Conservation (phyloP, 1,140 invertebrate species). For the Zaprionus africanus region DNA sequence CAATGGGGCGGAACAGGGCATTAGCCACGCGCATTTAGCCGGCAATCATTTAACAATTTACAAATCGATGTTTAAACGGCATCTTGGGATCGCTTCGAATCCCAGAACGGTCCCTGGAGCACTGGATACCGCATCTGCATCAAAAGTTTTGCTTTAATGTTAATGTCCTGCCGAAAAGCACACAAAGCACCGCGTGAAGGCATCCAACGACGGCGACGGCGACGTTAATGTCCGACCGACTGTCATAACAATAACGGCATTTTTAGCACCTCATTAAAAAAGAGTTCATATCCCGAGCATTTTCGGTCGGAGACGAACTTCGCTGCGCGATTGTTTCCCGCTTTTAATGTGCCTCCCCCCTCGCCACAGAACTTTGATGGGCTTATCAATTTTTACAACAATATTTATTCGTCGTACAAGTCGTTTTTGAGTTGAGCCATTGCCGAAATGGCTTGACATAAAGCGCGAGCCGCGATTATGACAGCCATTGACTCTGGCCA, state of each 20-base stretch:
- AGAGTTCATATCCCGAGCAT: constrained; percentile 72
- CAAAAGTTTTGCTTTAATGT: constrained; percentile 67
- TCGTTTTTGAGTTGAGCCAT: constrained; percentile 49
- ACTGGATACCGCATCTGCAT: constrained; percentile 29
- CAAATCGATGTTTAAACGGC: constrained; percentile 82
- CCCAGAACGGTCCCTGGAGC: not conserved
- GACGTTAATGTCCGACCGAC: constrained; percentile 68
- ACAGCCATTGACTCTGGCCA: constrained; percentile 23
- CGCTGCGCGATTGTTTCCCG: constrained; percentile 22
- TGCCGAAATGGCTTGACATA: constrained; percentile 44
- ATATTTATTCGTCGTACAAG: constrained; percentile 67
- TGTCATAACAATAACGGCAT: constrained; percentile 82
- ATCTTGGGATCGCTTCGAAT: constrained; percentile 37
- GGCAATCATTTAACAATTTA: constrained; percentile 82
- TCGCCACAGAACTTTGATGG: constrained; percentile 38
- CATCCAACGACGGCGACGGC: constrained; percentile 19
- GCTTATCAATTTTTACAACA: constrained; percentile 79
- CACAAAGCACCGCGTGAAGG: constrained; percentile 35
- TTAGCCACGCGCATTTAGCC: constrained; percentile 79
- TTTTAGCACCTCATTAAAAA: constrained; percentile 83
- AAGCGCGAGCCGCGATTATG: constrained; percentile 50
- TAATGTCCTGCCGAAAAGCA: constrained; percentile 52
- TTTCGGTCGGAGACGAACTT: constrained; percentile 38
- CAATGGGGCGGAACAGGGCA: constrained; percentile 48
- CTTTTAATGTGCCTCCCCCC: not conserved